Conservation (phyloP, 1,140 invertebrate species). For the Pantala flavescens region DNA sequence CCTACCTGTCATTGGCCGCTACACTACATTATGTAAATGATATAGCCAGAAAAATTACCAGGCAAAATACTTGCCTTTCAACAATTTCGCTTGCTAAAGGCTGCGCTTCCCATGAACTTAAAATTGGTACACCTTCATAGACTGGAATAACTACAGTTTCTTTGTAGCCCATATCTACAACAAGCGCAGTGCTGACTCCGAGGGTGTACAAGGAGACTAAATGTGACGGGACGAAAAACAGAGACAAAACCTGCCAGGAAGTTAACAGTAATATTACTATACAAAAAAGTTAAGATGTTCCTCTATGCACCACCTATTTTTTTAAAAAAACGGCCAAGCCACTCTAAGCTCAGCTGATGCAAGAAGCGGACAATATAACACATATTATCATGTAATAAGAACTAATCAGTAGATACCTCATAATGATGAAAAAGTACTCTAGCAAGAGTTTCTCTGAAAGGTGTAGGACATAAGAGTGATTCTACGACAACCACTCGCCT, state of each 20-base stretch:
- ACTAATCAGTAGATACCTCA: slow-evolving; percentile 55
- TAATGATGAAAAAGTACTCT: slow-evolving; percentile 87
- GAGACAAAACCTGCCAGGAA: slow-evolving; percentile 44
- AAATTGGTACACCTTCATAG: slow-evolving; percentile 69
- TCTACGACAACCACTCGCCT: slow-evolving; percentile 82
- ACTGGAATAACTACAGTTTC: slow-evolving; percentile 74
- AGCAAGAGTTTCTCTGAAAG: slow-evolving; percentile 74
- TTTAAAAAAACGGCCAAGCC: background rate
- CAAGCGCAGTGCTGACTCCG: slow-evolving; percentile 63
- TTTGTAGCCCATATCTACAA: slow-evolving; percentile 77
- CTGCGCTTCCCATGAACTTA: slow-evolving; percentile 67
- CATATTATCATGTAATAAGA: slow-evolving; percentile 12
- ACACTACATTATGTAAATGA: no score
- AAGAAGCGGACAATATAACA: background rate
- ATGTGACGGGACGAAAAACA: slow-evolving; percentile 66
- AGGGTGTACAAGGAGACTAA: slow-evolving; percentile 66
- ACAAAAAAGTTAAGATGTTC: background rate
- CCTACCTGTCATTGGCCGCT: no score
- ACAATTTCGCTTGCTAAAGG: slow-evolving; percentile 57
- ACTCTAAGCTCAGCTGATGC: background rate
- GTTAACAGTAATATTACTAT: background rate
- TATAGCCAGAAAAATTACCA: no score
- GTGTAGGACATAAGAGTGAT: slow-evolving; percentile 69
- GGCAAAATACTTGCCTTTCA: slow-evolving; percentile 41
- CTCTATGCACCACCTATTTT: background rate